A percentile compares a stretch with the other conserved stretches of the same genome.
Evolutionary conservation across 2,888 invertebrate species (phyloP).

Genomic region (Volucella inanis): DNA sequence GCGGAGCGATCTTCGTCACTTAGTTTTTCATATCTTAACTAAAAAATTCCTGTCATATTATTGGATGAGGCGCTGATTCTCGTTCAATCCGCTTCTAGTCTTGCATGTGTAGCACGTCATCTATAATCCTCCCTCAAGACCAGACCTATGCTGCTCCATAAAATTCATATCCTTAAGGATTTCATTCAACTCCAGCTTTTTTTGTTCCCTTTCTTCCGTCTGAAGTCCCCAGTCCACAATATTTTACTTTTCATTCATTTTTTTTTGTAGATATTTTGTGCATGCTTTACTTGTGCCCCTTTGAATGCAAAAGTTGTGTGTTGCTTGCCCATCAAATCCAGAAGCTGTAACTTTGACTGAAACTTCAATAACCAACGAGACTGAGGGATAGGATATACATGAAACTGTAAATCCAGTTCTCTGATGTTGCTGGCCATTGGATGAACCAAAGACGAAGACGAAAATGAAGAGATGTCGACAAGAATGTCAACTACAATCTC

Average conservation of each 20-base stretch:
- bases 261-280: slow-evolving; percentile 22
- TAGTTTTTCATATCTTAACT: no score
- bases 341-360: slow-evolving; percentile 70
- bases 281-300: slow-evolving; percentile 30
- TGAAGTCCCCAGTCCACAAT: background rate
- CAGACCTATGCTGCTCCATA: slow-evolving; percentile 28
- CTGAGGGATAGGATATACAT: background rate
- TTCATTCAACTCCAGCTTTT: slow-evolving; percentile 40
- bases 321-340: slow-evolving; percentile 71
- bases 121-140: slow-evolving; percentile 28
- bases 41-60: no score
- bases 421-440: slow-evolving; percentile 59
- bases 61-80: background rate
- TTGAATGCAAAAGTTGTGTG: slow-evolving; percentile 71
- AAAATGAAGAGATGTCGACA: slow-evolving; percentile 51
- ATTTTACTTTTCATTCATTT: background rate
- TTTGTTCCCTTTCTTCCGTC: background rate
- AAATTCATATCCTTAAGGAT: slow-evolving; percentile 63
- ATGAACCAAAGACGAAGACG: slow-evolving; percentile 40
- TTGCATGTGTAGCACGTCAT: slow-evolving; percentile 10
- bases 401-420: slow-evolving; percentile 35
- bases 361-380: slow-evolving; percentile 69
- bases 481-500: slow-evolving; percentile 44
- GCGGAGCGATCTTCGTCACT: no score
- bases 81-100: slow-evolving; percentile 11